These are phyloP conservation scores for Trogon surrucura DNA, from an alignment of 2,113 vertebrate species.

Conservation along the genomic window DNA sequence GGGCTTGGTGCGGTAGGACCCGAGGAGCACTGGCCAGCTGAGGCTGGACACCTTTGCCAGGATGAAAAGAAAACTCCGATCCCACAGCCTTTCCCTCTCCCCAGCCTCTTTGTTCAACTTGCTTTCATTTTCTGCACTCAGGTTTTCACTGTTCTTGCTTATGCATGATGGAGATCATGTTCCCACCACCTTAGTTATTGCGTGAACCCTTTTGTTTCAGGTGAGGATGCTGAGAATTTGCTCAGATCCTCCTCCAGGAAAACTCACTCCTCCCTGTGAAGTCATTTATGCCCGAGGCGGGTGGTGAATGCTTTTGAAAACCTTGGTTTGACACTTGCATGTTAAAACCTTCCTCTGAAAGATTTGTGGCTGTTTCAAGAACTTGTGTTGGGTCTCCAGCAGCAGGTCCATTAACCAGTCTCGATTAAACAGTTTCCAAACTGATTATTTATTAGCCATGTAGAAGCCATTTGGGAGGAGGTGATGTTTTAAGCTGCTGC, in stretches of 20 bases:
- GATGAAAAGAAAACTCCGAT: background rate
- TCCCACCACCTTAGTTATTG: conserved; percentile 4
- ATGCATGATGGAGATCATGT: background rate
- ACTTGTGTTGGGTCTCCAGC: background rate
- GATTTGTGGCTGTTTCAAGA: background rate
- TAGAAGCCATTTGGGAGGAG: background rate
- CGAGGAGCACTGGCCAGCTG: background rate
- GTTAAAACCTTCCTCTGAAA: conserved; percentile 23
- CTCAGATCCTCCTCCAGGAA: conserved; percentile 45
- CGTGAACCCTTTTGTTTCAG: background rate
- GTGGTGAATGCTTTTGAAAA: conserved; percentile 28
- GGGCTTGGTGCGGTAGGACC: fast-evolving
- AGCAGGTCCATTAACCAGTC: background rate
- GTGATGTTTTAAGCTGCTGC: background rate
- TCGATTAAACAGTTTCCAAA: conserved; percentile 28
- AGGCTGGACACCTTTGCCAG: background rate
- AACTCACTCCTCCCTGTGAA: conserved; percentile 31
- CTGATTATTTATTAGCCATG: background rate
- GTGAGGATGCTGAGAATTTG: conserved; percentile 26
- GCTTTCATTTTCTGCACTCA: background rate
- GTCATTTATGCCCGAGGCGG: conserved; percentile 19
- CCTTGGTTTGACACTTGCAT: conserved; percentile 6
- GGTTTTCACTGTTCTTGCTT: background rate
- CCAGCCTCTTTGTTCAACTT: background rate
- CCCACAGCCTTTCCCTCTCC: background rate